Conservation (phyloP, 2,888 invertebrate species). For the Pachliopta kotzebuea region DNA sequence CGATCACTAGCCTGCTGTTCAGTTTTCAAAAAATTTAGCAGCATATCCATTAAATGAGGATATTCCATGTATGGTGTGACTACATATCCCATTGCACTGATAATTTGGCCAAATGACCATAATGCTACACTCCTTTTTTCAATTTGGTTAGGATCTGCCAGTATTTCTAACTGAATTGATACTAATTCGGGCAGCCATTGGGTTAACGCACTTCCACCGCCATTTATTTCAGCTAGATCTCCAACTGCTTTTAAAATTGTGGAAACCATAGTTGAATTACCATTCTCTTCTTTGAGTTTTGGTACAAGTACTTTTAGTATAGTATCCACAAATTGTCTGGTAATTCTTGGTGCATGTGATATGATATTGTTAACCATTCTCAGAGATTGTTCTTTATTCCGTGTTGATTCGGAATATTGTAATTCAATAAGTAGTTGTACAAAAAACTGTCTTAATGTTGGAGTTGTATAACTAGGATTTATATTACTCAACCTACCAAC, state of each 20-base stretch:
- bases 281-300: slow-evolving; percentile 92
- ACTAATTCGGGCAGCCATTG: slow-evolving; percentile 94
- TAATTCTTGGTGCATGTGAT: slow-evolving; percentile 94
- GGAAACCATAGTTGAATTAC: slow-evolving; percentile 94
- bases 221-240: slow-evolving; percentile 95
- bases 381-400: slow-evolving; percentile 98
- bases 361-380: slow-evolving; percentile 97
- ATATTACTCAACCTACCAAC: slow-evolving; percentile 94
- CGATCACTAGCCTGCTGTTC: slow-evolving; percentile 94
- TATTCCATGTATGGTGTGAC: slow-evolving; percentile 97
- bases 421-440: slow-evolving; percentile 96
- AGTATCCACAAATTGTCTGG: slow-evolving; percentile 97
- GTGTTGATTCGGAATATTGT: slow-evolving; percentile 96
- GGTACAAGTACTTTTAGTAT: slow-evolving; percentile 94
- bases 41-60: slow-evolving; percentile 93
- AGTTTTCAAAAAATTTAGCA: slow-evolving; percentile 96
- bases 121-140: slow-evolving; percentile 97
- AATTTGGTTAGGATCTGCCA: slow-evolving; percentile 95
- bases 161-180: slow-evolving; percentile 93
- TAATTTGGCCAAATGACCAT: slow-evolving; percentile 97
- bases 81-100: slow-evolving; percentile 97
- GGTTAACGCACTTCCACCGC: slow-evolving; percentile 91
- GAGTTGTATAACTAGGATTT: slow-evolving; percentile 99
- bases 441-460: slow-evolving; percentile 93
- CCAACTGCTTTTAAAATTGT: slow-evolving; percentile 96